Percentiles rank a stretch among this genome's conserved stretches.
Conservation (phyloP, 2,113 vertebrate genomes). For the Delphinapterus leucas region DNA sequence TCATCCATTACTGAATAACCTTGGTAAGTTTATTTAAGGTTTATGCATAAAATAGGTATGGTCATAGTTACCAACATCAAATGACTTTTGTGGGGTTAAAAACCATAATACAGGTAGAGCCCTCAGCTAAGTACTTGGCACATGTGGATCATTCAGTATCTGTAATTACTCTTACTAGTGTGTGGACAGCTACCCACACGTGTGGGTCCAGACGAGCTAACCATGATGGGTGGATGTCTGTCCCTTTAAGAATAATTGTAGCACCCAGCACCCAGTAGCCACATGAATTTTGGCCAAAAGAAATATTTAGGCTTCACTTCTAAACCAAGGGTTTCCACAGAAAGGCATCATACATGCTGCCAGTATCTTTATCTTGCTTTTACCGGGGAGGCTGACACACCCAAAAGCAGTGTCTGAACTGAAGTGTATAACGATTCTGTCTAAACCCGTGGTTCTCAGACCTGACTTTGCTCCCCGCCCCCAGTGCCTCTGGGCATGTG, state of each 20-base stretch:
- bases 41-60: not conserved
- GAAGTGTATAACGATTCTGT: not conserved
- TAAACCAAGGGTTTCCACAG: not conserved
- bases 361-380: not conserved
- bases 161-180: not conserved
- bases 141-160: not conserved
- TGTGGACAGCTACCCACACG: not conserved
- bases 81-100: not conserved
- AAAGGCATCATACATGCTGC: not conserved
- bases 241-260: not conserved
- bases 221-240: not conserved
- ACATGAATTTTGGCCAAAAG: not conserved
- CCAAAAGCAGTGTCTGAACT: not conserved
- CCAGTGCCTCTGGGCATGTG: accelerated
- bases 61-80: not conserved
- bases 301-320: not conserved
- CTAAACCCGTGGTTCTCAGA: not conserved
- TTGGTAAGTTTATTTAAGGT: not conserved
- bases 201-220: not conserved
- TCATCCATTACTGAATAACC: not conserved
- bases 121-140: not conserved
- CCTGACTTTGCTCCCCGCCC: not conserved
- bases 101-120: not conserved
- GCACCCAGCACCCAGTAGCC: not conserved
- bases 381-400: not conserved